A percentile compares a stretch with the other conserved stretches of the same genome.
These are phyloP conservation scores for Drosophila subobscura DNA, from an alignment of 1,140 invertebrate species.

Conservation along the genomic window DNA sequence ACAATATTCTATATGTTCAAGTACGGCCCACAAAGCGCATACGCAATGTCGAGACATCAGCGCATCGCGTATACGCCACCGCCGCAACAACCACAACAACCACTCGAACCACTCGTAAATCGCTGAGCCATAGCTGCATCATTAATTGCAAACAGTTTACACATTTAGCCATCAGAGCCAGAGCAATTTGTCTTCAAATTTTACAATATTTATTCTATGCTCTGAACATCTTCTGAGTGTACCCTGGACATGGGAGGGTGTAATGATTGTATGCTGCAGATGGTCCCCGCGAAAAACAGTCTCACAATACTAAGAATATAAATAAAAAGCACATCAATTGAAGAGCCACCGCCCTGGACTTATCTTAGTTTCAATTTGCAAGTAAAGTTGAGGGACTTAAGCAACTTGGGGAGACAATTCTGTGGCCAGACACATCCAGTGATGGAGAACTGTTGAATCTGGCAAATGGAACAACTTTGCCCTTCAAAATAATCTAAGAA, in stretches of 20 bases:
- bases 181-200: conserved; percentile 55
- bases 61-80: conserved; percentile 70
- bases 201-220: conserved; percentile 35
- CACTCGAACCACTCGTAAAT: conserved; percentile 50
- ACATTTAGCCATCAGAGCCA: conserved; percentile 16
- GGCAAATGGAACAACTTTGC: too few relatives aligned
- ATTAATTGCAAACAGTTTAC: conserved; percentile 61
- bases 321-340: too few relatives aligned
- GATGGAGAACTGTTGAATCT: too few relatives aligned
- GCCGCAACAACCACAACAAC: conserved; percentile 4
- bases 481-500: too few relatives aligned
- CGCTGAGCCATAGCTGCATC: conserved; percentile 71
- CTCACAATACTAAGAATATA: too few relatives aligned
- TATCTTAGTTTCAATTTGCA: too few relatives aligned
- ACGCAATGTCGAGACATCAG: conserved; percentile 51
- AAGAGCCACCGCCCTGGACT: too few relatives aligned
- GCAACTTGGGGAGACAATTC: too few relatives aligned
- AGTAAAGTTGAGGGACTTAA: too few relatives aligned
- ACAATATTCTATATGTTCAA: conserved; percentile 33
- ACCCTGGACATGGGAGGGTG: not conserved
- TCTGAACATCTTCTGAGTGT: conserved; percentile 22
- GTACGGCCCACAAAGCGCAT: conserved; percentile 59
- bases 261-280: conserved; percentile 7
- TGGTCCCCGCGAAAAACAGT: too few relatives aligned
- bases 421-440: too few relatives aligned